These are phyloP conservation scores for Falco biarmicus DNA, from an alignment of 2,797 vertebrate species.

Conservation along the genomic window DNA sequence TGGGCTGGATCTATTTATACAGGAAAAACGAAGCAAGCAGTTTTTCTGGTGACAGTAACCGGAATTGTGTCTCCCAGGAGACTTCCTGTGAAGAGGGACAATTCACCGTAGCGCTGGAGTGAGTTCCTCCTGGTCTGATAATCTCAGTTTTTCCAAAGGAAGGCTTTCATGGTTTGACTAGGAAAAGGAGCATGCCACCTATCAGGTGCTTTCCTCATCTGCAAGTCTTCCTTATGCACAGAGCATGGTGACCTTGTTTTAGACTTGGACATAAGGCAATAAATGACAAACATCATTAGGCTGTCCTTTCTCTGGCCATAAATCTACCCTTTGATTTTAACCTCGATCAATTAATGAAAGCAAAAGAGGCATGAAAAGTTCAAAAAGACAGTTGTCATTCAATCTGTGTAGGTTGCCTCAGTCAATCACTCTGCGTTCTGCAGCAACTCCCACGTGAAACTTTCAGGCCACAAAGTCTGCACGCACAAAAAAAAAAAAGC, in stretches of 20 bases:
- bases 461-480: not conserved
- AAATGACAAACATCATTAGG: not conserved
- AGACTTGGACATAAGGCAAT: not conserved
- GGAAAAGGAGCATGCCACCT: not conserved
- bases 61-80: not conserved
- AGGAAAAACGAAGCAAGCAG: not conserved
- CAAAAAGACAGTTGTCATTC: not conserved
- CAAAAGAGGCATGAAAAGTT: not conserved
- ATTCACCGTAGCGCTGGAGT: not conserved
- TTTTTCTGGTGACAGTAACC: not conserved
- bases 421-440: not conserved
- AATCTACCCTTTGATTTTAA: not conserved
- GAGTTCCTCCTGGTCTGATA: not conserved
- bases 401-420: not conserved
- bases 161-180: not conserved
- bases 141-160: not conserved
- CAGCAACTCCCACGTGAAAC: not conserved
- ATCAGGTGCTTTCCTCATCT: not conserved
- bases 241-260: not conserved
- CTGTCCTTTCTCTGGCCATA: not conserved
- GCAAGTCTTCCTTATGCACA: not conserved
- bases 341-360: not conserved
- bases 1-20: not conserved
- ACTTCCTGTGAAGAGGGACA: not conserved
- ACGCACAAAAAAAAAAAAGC: not conserved